Conservation (phyloP, 2,888 invertebrate genomes). For the Agonopterix alstromeriana region DNA sequence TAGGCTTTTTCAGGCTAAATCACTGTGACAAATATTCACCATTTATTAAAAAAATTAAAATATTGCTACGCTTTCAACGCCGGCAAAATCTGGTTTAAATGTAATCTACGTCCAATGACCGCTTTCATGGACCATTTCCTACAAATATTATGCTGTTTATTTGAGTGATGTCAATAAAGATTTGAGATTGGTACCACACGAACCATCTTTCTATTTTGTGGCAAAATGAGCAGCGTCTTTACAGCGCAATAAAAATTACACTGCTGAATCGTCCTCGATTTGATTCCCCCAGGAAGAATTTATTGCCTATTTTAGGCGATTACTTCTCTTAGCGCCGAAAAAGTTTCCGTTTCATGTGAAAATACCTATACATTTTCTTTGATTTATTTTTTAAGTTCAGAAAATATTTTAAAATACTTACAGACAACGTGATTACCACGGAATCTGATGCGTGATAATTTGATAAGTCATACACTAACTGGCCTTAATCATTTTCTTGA, state of each 20-base stretch:
- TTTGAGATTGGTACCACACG: slow-evolving; percentile 3
- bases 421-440: neutral
- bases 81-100: too few relatives aligned
- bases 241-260: slow-evolving; percentile 51
- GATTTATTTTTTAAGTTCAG: neutral
- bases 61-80: too few relatives aligned
- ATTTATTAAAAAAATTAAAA: too few relatives aligned
- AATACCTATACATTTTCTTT: slow-evolving; percentile 1
- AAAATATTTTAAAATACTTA: neutral
- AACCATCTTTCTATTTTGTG: slow-evolving; percentile 17
- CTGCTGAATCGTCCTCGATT: slow-evolving; percentile 33
- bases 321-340: slow-evolving; percentile 23
- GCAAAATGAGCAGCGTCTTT: slow-evolving; percentile 40
- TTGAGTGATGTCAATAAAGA: neutral
- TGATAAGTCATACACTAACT: too few relatives aligned
- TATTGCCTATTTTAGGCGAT: slow-evolving; percentile 40
- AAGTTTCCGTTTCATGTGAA: slow-evolving; percentile 16
- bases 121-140: too few relatives aligned
- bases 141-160: too few relatives aligned
- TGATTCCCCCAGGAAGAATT: slow-evolving; percentile 46
- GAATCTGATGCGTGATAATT: too few relatives aligned
- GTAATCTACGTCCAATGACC: too few relatives aligned
- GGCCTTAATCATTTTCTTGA: too few relatives aligned
- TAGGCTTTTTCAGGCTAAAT: too few relatives aligned
- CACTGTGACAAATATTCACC: too few relatives aligned